Conservation (phyloP, 2,113 vertebrate species). For the Oncorhynchus mykiss region DNA sequence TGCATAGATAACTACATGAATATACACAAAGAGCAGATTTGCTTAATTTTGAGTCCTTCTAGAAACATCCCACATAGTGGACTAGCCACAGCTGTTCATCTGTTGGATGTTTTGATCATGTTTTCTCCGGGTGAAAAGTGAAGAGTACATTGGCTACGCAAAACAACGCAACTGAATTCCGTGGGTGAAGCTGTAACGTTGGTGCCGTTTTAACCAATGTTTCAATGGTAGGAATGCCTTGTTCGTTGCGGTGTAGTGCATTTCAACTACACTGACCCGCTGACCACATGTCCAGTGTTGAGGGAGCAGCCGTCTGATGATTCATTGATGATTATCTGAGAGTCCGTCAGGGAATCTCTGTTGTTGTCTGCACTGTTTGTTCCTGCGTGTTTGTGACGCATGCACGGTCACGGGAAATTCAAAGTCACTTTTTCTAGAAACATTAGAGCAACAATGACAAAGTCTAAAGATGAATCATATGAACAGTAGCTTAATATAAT, state of each 20-base stretch:
- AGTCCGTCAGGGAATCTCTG: constrained; percentile 1
- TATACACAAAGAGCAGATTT: too few species aligned
- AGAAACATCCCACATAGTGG: neutral
- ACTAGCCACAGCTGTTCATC: too few species aligned
- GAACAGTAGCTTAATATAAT: neutral
- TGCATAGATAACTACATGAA: too few species aligned
- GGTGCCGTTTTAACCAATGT: neutral
- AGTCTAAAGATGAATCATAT: neutral
- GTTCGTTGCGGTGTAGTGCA: neutral
- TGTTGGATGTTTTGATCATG: neutral
- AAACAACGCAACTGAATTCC: neutral
- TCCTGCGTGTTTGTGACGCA: neutral
- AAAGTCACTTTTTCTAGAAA: neutral
- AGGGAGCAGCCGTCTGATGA: neutral
- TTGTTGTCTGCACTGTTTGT: constrained; percentile 1
- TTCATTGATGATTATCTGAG: neutral
- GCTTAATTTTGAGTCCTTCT: neutral
- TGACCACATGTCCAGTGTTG: neutral
- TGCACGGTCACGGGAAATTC: neutral
- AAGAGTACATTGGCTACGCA: too few species aligned
- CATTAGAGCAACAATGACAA: neutral
- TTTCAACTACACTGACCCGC: neutral
- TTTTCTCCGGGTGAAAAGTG: too few species aligned
- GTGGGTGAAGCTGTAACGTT: neutral
- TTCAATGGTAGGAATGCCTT: neutral